Percentiles rank a stretch among this genome's conserved stretches.
phyloP scores from a whole-genome alignment of 2,888 invertebrate species.

The Podabrus alpinus region DNA sequence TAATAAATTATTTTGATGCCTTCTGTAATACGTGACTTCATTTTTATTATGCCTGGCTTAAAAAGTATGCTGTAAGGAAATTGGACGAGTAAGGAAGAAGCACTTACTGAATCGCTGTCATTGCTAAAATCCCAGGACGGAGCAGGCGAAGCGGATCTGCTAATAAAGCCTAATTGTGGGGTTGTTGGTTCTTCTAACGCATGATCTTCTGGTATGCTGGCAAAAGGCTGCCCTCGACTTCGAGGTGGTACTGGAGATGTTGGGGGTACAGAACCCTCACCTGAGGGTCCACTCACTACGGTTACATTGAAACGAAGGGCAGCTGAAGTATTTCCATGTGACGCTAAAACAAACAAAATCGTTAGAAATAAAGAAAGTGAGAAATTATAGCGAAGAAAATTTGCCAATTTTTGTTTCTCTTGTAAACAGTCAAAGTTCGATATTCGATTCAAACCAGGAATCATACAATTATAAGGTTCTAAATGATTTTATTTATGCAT shows the following conservation, averaged over 20 bases:
- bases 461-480: no score
- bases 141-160: conserved; percentile 51
- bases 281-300: conserved; percentile 46
- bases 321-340: conserved; percentile 38
- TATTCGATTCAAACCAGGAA: no score
- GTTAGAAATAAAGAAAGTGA: not conserved
- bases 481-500: no score
- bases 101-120: conserved; percentile 51
- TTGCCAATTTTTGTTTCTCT: no score
- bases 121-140: conserved; percentile 55
- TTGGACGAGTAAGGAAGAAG: no score
- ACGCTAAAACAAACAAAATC: conserved; percentile 30
- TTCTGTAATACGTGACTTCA: no score
- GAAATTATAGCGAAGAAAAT: not conserved
- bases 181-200: conserved; percentile 54
- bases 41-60: no score
- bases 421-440: no score
- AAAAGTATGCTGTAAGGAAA: no score
- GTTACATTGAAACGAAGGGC: conserved; percentile 62
- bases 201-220: conserved; percentile 57
- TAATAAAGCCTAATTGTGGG: conserved; percentile 35
- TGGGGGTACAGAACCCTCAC: conserved; percentile 45
- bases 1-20: no score
- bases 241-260: conserved; percentile 49
- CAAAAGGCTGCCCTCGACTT: conserved; percentile 53